These are phyloP conservation scores for Colossoma macropomum DNA, from an alignment of 2,113 vertebrate species.

Conservation along the genomic window DNA sequence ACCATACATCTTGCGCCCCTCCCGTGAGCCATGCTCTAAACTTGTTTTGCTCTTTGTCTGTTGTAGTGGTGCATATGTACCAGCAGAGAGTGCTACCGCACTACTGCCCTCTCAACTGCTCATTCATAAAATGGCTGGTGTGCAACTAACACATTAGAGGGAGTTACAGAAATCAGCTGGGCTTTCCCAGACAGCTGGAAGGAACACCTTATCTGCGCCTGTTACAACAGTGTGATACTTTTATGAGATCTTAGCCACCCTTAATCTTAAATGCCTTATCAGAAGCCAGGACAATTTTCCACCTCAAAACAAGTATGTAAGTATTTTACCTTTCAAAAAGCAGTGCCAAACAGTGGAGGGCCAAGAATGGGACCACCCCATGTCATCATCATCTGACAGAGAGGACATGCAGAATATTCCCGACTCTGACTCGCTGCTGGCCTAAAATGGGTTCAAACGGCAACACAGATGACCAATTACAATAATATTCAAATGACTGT, in stretches of 20 bases:
- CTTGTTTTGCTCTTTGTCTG: conserved; percentile 33
- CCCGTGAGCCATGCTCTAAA: conserved; percentile 28
- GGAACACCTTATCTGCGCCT: not conserved
- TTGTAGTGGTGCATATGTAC: conserved; percentile 38
- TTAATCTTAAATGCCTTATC: not conserved
- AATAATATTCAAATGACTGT: not conserved
- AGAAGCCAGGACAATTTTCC: not conserved
- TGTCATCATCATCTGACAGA: conserved; percentile 96
- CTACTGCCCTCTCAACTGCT: conserved; percentile 17
- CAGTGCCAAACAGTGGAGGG: conserved; percentile 96
- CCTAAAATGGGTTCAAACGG: conserved; percentile 69
- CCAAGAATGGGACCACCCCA: conserved; percentile 98
- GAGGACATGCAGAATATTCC: conserved; percentile 97
- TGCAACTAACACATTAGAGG: not conserved
- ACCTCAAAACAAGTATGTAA: not conserved
- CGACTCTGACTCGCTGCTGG: conserved; percentile 94
- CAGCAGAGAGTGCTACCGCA: conserved; percentile 57
- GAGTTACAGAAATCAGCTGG: not conserved
- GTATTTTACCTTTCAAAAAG: conserved; percentile 91
- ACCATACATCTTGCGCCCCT: conserved; percentile 2
- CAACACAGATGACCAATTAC: conserved; percentile 6
- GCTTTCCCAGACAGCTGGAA: not conserved
- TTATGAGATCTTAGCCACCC: not conserved
- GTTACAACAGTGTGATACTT: not conserved
- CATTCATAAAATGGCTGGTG: conserved; percentile 43